Percentiles rank a stretch among this genome's conserved stretches.
Evolutionary conservation across 2,888 invertebrate genomes (phyloP).

Genomic region (Lamellibrachia satsuma): DNA sequence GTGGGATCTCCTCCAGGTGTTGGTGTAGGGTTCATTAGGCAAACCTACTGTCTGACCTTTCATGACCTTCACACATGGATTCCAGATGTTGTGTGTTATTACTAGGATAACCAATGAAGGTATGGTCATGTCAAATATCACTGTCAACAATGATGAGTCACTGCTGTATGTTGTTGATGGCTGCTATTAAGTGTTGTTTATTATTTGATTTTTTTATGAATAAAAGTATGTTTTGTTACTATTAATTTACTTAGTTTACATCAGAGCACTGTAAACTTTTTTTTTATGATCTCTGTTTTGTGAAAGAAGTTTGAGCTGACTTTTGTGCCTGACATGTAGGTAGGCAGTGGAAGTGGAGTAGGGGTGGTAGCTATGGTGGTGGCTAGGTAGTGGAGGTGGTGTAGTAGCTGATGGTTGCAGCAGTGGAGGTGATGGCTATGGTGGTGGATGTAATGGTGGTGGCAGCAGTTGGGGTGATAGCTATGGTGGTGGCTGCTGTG

Average conservation of each 20-base stretch:
- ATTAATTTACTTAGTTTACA: no score
- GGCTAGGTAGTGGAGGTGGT: not conserved
- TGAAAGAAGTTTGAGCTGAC: no score
- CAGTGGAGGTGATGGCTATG: not conserved
- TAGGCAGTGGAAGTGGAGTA: not conserved
- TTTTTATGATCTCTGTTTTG: no score
- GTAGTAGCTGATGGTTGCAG: not conserved
- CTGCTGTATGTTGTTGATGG: no score
- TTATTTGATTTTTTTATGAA: no score
- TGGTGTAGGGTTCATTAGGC: not conserved
- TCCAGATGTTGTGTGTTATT: not conserved
- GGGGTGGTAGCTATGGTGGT: not conserved
- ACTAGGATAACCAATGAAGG: not conserved
- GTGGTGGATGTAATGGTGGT: not conserved
- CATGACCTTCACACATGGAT: not conserved
- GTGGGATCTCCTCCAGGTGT: not conserved
- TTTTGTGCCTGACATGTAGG: no score
- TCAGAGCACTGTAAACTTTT: no score
- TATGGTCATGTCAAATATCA: not conserved
- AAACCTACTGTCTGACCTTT: not conserved
- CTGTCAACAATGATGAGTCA: not conserved
- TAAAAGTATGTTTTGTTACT: no score
- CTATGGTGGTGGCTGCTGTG: not conserved
- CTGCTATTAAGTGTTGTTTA: no score
- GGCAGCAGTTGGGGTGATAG: not conserved